Evolutionary conservation across 2,113 vertebrate species (phyloP).

Genomic region (Xiphophorus maculatus): DNA sequence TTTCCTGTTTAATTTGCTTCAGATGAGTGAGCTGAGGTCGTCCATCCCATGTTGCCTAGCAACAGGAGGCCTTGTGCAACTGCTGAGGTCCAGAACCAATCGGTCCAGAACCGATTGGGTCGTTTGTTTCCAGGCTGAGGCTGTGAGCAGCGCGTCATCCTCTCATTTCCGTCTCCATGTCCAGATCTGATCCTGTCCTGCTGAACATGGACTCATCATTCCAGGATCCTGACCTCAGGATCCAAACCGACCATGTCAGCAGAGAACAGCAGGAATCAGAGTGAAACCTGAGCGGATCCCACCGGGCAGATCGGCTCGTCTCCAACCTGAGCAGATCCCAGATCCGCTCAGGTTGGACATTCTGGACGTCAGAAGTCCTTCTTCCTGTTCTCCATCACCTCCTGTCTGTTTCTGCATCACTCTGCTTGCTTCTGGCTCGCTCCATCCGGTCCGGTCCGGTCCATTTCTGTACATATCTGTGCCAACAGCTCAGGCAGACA

Average conservation of each 20-base stretch:
- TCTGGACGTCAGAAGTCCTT: conserved; percentile 60
- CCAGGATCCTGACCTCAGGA: conserved; percentile 26
- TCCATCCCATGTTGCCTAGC: background rate
- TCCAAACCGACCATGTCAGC: conserved; percentile 24
- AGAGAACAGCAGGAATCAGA: conserved; percentile 15
- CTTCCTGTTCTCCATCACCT: conserved; percentile 82
- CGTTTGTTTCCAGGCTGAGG: conserved; percentile 11
- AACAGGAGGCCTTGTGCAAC: background rate
- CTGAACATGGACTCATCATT: conserved; percentile 35
- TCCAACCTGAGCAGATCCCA: conserved; percentile 9
- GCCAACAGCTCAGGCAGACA: conserved; percentile 94
- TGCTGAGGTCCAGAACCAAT: background rate
- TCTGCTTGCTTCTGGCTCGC: conserved; percentile 97
- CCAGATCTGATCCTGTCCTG: conserved; percentile 12
- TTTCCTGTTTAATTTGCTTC: background rate
- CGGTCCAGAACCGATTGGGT: background rate
- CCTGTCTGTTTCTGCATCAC: conserved; percentile 83
- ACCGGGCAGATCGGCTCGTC: background rate
- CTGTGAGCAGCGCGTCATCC: conserved; percentile 36
- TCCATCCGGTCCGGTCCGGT: conserved; percentile 76
- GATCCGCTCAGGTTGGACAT: conserved; percentile 78
- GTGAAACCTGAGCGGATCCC: conserved; percentile 8
- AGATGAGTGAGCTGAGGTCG: background rate
- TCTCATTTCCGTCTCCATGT: background rate
- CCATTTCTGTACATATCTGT: conserved; percentile 99